Base-by-base conservation (phyloP, 2,113 vertebrate genomes). In the Ceyx cyanopectus region DNA sequence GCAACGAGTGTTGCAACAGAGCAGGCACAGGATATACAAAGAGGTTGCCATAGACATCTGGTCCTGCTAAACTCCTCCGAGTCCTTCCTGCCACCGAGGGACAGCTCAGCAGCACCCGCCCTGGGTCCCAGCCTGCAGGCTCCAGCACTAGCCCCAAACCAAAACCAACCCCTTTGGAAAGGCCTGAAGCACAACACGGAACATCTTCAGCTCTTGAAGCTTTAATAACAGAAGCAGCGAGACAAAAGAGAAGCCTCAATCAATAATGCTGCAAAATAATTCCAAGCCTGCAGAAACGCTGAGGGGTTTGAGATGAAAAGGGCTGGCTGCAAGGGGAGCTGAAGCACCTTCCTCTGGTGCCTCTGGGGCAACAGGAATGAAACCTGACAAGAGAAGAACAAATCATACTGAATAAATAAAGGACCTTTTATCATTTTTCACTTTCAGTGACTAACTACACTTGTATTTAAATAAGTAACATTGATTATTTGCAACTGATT, bases 21-120 rank as follows among this genome's bases (percentile, higher is more conserved):
- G 66, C 80, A 85, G 78, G 60, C 72, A 85, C 81, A 93, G 96
- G 89, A 91, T 91, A 92, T 41, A 96, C 81, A 89, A 81, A 79
- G 2, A 87, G 4, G 81, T 91, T 94, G 91, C 92, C 89, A 91
- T 70, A 95, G 94, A 82, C 82, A 89, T 85, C 30, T 50, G 78
- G 60, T 77, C 75, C 81, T 83, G 34, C 77, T 80, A 85, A 82
- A 82, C 60, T 56, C 46, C 9, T 2, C 77, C 51, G 77, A 94
- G 93, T 76, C 65, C 93, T 91, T 89, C 75, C 87, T 89, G 81
- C 85, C 77, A 2, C 79, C 0, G 4, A 50, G 4, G 14, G 5
- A 53, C 5, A 75, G 53, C 40, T 51, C 68, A 2, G 4, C 58
- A 73, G 90, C 67, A n/a, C 73, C 53, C 8, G 22, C 48, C 18